phyloP scores from a whole-genome alignment of 2,797 vertebrate genomes.

The Lemur catta region DNA sequence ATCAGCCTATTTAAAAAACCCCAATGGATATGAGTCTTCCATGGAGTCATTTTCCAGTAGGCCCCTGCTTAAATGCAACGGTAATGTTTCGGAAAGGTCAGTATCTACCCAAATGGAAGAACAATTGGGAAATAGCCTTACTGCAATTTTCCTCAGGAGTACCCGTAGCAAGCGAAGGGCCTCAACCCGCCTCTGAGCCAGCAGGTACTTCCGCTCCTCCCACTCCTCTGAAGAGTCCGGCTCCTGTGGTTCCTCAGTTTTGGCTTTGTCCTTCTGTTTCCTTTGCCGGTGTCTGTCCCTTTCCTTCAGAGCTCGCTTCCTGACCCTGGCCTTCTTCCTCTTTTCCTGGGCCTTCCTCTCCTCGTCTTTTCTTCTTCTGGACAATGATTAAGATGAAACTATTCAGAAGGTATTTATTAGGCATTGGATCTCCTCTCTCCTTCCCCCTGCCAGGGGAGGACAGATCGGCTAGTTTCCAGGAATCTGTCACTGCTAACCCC shows the following conservation, averaged over 20 bases:
- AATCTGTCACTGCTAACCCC: background rate
- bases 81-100: background rate
- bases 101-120: conserved; percentile 24
- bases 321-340: conserved; percentile 82
- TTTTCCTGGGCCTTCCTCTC: conserved; percentile 83
- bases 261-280: conserved; percentile 79
- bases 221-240: conserved; percentile 83
- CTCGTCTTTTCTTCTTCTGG: conserved; percentile 86
- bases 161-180: conserved; percentile 84
- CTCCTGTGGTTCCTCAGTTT: conserved; percentile 73
- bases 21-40: background rate
- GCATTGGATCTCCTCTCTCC: background rate
- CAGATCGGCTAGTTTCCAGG: background rate
- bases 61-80: background rate
- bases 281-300: conserved; percentile 82
- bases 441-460: background rate
- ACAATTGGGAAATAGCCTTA: conserved; percentile 77
- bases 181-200: conserved; percentile 85
- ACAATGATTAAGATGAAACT: conserved; percentile 81
- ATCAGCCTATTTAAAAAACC: conserved; percentile 8
- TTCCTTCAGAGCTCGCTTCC: conserved; percentile 76
- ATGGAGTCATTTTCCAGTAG: background rate
- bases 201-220: conserved; percentile 85
- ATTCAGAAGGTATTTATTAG: conserved; percentile 74
- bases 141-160: conserved; percentile 86